These are phyloP conservation scores for Sterna hirundo DNA, from an alignment of 2,113 vertebrate species.

Conservation along the genomic window DNA sequence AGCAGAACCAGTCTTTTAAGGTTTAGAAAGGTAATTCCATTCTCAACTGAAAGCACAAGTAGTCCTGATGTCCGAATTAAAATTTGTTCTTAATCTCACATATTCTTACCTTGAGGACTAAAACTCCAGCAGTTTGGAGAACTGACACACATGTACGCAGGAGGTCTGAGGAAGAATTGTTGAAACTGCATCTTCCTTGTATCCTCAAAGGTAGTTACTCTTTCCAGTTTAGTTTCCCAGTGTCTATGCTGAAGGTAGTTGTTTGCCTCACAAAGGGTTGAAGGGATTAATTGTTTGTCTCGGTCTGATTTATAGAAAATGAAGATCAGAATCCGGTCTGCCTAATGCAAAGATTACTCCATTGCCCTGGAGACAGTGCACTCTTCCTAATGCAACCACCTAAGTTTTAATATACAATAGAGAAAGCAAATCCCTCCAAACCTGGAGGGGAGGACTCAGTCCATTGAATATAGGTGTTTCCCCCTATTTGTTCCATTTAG, in stretches of 20 bases:
- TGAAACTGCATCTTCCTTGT: not conserved
- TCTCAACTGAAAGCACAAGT: not conserved
- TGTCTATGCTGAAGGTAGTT: not conserved
- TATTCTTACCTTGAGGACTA: not conserved
- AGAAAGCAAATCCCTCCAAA: not conserved
- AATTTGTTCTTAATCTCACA: not conserved
- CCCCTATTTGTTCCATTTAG: not conserved
- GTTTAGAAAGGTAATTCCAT: not conserved
- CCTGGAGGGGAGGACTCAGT: not conserved
- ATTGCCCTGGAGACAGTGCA: not conserved
- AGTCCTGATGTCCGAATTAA: not conserved
- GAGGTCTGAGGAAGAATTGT: not conserved
- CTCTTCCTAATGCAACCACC: rapidly evolving
- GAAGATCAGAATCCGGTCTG: not conserved
- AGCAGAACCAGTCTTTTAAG: not conserved
- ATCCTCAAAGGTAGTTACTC: not conserved
- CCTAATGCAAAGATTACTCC: not conserved
- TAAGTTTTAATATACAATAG: not conserved
- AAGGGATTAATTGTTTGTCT: not conserved
- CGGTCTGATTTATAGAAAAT: not conserved
- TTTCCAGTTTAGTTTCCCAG: not conserved
- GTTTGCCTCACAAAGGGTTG: not conserved
- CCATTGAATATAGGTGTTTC: not conserved
- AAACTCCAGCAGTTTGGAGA: not conserved
- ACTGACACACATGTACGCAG: not conserved